Conservation (phyloP, 1,140 invertebrate genomes). For the Hetaerina americana region DNA sequence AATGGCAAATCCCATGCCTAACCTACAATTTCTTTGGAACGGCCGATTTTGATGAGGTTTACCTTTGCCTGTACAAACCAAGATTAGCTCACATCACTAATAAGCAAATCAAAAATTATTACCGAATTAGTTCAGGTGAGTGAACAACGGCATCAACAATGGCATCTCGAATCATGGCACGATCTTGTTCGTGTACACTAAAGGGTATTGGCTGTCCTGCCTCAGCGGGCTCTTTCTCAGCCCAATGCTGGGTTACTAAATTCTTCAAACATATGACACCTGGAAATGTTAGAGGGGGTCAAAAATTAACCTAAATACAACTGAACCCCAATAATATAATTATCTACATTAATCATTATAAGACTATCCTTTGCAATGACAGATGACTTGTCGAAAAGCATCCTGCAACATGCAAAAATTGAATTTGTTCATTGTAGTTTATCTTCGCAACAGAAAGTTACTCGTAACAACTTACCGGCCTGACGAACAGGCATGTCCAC, state of each 20-base stretch:
- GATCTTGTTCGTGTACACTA: conserved; percentile 90
- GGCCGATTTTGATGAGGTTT: too few relatives aligned
- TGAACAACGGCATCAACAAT: conserved; percentile 92
- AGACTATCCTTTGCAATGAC: too few relatives aligned
- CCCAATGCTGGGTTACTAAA: conserved; percentile 78
- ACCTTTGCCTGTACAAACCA: too few relatives aligned
- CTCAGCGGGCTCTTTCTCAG: conserved; percentile 62
- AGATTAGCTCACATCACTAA: neutral
- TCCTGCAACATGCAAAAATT: neutral
- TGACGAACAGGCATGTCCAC: conserved; percentile 86
- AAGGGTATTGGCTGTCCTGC: conserved; percentile 61
- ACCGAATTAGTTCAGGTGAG: conserved; percentile 78
- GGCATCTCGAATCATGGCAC: conserved; percentile 78
- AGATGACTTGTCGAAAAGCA: too few relatives aligned
- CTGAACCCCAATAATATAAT: too few relatives aligned
- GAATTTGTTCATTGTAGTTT: neutral
- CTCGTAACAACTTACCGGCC: conserved; percentile 46
- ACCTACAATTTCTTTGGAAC: too few relatives aligned
- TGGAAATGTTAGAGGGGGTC: conserved; percentile 25
- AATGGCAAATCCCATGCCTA: neutral
- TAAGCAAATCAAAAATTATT: conserved; percentile 16
- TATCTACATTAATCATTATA: too few relatives aligned
- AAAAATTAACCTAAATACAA: too few relatives aligned
- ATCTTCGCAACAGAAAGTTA: neutral
- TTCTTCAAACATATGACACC: conserved; percentile 95